Conservation (phyloP, 2,797 vertebrate genomes). For the Notamacropus eugenii region DNA sequence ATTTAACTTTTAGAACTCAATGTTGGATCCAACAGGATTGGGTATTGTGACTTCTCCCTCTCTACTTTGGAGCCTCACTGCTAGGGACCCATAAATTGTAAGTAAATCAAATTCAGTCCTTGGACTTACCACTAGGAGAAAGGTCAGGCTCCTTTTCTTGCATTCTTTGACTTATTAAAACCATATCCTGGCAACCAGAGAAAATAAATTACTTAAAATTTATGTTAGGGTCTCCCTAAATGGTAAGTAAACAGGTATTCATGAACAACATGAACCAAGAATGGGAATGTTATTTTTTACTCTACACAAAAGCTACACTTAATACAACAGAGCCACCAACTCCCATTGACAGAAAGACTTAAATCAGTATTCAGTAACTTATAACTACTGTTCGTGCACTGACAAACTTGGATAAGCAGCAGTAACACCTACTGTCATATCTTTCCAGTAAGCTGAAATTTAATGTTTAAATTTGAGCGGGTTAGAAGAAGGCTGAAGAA, state of each 20-base stretch:
- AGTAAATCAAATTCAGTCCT: not conserved
- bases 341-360: not conserved
- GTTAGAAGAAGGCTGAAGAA: not conserved
- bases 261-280: not conserved
- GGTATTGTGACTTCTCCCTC: not conserved
- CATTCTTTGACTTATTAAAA: not conserved
- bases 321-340: not conserved
- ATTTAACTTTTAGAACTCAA: not conserved
- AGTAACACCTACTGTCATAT: not conserved
- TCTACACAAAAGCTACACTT: not conserved
- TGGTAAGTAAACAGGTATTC: not conserved
- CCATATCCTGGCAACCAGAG: not conserved
- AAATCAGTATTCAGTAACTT: not conserved
- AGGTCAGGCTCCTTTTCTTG: not conserved
- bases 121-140: not conserved
- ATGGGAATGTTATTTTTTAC: not conserved
- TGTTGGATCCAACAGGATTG: not conserved
- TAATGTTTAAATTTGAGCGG: not conserved
- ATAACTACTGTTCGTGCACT: not conserved
- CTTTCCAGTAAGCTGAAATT: not conserved
- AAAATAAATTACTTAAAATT: not conserved
- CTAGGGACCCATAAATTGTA: not conserved
- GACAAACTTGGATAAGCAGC: not conserved
- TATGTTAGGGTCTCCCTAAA: not conserved
- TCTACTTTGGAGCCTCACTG: not conserved